These are phyloP conservation scores for Aricia agestis DNA, from an alignment of 1,140 invertebrate species.

Conservation along the genomic window DNA sequence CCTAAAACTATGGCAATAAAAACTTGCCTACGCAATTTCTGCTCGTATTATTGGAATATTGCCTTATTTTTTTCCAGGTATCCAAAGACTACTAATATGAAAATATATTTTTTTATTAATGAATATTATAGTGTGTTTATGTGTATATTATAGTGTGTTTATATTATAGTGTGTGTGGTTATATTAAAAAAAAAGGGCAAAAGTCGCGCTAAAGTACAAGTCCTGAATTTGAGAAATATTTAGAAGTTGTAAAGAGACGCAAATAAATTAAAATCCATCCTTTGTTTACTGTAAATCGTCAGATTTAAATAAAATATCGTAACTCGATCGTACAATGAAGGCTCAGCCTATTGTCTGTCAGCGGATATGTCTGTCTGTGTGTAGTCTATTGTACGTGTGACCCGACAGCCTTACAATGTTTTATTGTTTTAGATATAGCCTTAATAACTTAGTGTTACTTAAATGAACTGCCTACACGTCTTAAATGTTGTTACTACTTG, in stretches of 20 bases:
- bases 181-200: no score
- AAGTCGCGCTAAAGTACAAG: no score
- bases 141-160: no score
- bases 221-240: background rate
- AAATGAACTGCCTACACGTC: background rate
- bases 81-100: no score
- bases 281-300: background rate
- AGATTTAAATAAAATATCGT: constrained; percentile 13
- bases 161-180: no score
- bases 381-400: background rate
- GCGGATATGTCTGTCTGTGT: constrained; percentile 8
- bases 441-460: background rate
- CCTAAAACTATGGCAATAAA: no score
- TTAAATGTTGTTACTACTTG: background rate
- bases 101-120: no score
- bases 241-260: background rate
- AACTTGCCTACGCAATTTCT: no score
- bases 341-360: background rate
- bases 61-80: no score
- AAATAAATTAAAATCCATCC: background rate
- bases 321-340: background rate
- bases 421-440: background rate
- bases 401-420: constrained; percentile 4
- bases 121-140: no score
- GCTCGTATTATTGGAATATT: no score